Evolutionary conservation across 2,797 vertebrate species (phyloP).

Genomic region (Scarus forsteni): DNA sequence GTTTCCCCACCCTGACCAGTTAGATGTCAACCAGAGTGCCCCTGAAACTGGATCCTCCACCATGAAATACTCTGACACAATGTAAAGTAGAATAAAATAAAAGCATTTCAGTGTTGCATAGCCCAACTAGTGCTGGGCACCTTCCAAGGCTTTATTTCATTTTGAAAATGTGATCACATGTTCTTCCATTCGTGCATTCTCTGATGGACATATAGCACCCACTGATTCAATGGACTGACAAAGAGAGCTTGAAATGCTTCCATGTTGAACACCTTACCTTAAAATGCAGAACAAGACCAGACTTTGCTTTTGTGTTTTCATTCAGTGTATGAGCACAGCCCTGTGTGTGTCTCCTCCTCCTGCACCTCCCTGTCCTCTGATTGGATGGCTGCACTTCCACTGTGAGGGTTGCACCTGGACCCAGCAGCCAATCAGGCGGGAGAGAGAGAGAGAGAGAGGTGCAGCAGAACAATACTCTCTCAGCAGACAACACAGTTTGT

Average conservation of each 20-base stretch:
- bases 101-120: too few relatives aligned
- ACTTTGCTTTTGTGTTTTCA: not conserved
- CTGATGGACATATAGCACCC: not conserved
- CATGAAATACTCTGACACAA: too few relatives aligned
- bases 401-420: conserved; percentile 64
- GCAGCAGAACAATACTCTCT: conserved; percentile 30
- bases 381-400: conserved; percentile 46
- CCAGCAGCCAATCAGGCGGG: conserved; percentile 46
- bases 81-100: too few relatives aligned
- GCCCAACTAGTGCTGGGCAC: too few relatives aligned
- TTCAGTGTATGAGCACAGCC: conserved; percentile 5
- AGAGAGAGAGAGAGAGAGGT: conserved; percentile 16
- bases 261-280: conserved; percentile 1
- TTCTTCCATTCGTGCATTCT: too few relatives aligned
- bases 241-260: conserved; percentile 3
- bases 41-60: too few relatives aligned
- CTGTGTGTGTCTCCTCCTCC: conserved; percentile 16
- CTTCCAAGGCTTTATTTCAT: too few relatives aligned
- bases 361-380: conserved; percentile 36
- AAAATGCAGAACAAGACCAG: not conserved
- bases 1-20: too few relatives aligned
- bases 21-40: too few relatives aligned
- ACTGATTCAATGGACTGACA: conserved; percentile 24
- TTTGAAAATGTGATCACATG: too few relatives aligned
- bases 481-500: conserved; percentile 28